phyloP scores from a whole-genome alignment of 2,888 invertebrate species.

The Apamea anceps region DNA sequence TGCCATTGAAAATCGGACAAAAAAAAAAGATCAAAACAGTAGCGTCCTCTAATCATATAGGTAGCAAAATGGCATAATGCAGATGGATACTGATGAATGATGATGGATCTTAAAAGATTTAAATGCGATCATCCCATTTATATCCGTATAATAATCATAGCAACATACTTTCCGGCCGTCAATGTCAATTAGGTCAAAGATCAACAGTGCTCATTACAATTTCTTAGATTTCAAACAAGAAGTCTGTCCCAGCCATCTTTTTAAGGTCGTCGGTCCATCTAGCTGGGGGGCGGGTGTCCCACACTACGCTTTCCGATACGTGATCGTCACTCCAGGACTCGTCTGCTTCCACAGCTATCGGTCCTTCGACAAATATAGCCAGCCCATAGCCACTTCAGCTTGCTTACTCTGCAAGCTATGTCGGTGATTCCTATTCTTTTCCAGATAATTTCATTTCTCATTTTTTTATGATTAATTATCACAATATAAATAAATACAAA shows the following conservation, averaged over 20 bases:
- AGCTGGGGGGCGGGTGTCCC: background rate
- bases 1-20: constrained; percentile 5
- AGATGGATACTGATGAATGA: background rate
- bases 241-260: background rate
- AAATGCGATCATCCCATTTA: background rate
- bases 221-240: background rate
- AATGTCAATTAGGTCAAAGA: background rate
- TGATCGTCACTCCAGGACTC: background rate
- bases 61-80: background rate
- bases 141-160: background rate
- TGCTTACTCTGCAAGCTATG: background rate
- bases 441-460: background rate
- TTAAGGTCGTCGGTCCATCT: background rate
- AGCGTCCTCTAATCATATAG: background rate
- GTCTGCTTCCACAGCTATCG: background rate
- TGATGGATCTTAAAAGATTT: background rate
- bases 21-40: background rate
- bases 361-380: background rate
- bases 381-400: background rate
- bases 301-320: background rate
- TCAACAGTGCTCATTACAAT: background rate
- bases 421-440: background rate
- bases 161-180: background rate
- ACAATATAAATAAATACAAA: constrained; percentile 9
- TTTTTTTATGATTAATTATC: background rate